phyloP scores from a whole-genome alignment of 2,113 vertebrate genomes.

The Bungarus multicinctus region DNA sequence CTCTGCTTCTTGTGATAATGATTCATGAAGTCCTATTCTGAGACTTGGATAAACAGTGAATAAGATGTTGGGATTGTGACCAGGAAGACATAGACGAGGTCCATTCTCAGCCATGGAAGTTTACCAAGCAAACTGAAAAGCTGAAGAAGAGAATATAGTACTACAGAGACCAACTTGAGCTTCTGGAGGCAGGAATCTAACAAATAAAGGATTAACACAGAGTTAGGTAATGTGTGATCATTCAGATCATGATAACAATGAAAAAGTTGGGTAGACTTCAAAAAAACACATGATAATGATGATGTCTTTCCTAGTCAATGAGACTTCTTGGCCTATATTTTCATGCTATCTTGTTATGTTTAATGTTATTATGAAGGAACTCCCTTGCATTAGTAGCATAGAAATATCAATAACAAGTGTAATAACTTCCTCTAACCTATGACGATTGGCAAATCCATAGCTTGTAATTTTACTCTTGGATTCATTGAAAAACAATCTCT shows the following conservation, averaged over 20 bases:
- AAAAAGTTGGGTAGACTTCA: background rate
- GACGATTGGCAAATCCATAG: background rate
- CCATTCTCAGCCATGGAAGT: background rate
- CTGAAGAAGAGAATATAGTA: background rate
- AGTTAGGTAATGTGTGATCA: background rate
- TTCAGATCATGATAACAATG: too few relatives aligned
- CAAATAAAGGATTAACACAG: background rate
- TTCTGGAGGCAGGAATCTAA: background rate
- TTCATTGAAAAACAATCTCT: background rate
- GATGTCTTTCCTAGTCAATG: background rate
- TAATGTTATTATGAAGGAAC: background rate
- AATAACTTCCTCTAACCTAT: background rate
- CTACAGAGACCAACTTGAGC: background rate
- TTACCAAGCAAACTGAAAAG: background rate
- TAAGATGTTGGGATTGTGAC: background rate
- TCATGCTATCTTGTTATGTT: background rate
- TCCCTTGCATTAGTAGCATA: background rate
- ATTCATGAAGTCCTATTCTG: background rate
- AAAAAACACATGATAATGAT: background rate
- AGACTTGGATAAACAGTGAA: background rate
- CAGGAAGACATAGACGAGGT: background rate
- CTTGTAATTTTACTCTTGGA: background rate
- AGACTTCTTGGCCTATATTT: background rate
- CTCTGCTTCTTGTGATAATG: background rate
- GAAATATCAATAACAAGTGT: background rate